Evolutionary conservation across 2,888 invertebrate genomes (phyloP).

Genomic region (Pterobdella sp.): DNA sequence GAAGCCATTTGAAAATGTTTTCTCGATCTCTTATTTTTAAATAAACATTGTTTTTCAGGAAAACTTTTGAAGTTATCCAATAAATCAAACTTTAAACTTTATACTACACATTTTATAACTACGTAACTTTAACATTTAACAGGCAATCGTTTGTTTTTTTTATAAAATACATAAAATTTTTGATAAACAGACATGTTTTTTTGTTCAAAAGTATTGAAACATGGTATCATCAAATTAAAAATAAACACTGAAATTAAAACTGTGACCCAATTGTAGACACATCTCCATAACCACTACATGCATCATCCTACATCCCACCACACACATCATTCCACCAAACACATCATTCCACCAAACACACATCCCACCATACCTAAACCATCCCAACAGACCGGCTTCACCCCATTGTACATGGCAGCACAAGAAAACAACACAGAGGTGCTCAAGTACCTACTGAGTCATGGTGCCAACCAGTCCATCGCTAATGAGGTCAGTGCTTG

Average conservation of each 20-base stretch:
- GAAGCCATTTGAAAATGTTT: too few relatives aligned
- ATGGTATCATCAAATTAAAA: neutral
- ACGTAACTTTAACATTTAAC: neutral
- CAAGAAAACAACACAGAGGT: slow-evolving; percentile 95
- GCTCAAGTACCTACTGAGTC: slow-evolving; percentile 82
- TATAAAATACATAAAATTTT: too few relatives aligned
- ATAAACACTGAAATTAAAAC: neutral
- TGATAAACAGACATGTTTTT: too few relatives aligned
- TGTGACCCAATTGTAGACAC: neutral
- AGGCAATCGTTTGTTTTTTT: neutral
- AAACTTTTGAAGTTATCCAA: neutral
- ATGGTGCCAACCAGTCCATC: slow-evolving; percentile 92
- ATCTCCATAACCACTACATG: neutral
- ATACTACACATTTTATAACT: neutral
- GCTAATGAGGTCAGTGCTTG: slow-evolving; percentile 68
- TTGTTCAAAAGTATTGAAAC: neutral
- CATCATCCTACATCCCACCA: neutral
- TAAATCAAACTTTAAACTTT: neutral
- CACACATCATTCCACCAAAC: neutral
- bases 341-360: neutral
- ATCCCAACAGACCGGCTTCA: slow-evolving; percentile 4
- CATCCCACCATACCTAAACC: neutral
- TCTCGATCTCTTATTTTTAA: too few relatives aligned
- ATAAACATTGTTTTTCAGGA: too few relatives aligned
- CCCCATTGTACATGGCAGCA: slow-evolving; percentile 93